Conservation (phyloP, 2,113 vertebrate genomes). For the Tylochromis polylepis region DNA sequence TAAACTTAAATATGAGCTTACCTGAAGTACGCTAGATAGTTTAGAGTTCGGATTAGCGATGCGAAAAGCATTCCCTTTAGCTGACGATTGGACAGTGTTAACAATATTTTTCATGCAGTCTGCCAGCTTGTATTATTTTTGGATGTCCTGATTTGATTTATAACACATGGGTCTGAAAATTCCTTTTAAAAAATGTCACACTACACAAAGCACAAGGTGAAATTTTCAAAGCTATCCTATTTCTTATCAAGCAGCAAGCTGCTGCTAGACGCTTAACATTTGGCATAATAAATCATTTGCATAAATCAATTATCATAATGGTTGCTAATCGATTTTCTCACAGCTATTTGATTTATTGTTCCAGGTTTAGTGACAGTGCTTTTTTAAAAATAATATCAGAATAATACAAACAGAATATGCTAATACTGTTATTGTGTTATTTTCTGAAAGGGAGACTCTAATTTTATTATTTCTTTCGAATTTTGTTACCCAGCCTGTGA, state of each 20-base stretch:
- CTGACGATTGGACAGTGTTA: background rate
- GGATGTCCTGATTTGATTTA: too few relatives aligned
- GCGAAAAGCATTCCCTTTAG: background rate
- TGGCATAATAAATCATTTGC: background rate
- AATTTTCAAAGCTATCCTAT: background rate
- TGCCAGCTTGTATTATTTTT: background rate
- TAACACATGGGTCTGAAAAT: background rate
- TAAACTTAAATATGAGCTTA: background rate
- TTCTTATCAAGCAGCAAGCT: background rate
- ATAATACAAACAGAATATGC: background rate
- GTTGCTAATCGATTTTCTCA: background rate
- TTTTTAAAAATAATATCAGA: too few relatives aligned
- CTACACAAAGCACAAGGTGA: background rate
- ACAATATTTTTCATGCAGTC: background rate
- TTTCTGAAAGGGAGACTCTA: background rate
- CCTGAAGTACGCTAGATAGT: background rate
- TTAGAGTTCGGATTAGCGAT: background rate
- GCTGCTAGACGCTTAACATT: background rate
- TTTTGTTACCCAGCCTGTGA: background rate
- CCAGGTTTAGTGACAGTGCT: background rate
- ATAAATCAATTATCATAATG: background rate
- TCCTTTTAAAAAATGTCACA: background rate
- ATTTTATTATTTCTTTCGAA: background rate
- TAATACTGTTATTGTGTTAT: background rate
- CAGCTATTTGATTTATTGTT: background rate